Conservation (phyloP, 2,113 vertebrate genomes). For the Eulacestoma nigropectus region DNA sequence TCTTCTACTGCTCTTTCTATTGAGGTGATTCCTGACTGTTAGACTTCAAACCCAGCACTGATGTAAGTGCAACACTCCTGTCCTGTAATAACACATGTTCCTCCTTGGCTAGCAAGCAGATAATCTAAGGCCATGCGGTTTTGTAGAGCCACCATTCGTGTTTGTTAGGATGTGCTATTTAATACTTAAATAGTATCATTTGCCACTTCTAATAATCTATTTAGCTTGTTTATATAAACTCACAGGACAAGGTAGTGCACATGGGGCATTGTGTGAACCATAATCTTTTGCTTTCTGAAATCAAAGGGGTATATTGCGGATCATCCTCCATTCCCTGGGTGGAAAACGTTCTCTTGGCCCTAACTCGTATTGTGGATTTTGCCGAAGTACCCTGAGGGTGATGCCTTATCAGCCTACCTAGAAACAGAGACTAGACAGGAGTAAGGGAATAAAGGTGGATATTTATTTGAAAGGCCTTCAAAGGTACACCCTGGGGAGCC, state of each 20-base stretch:
- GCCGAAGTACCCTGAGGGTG: background rate
- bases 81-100: background rate
- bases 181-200: background rate
- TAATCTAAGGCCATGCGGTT: background rate
- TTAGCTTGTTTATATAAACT: background rate
- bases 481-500: no score
- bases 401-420: no score
- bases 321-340: background rate
- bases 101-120: background rate
- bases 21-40: background rate
- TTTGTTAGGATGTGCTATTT: background rate
- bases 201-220: background rate
- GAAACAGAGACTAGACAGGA: no score
- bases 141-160: background rate
- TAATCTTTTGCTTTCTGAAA: background rate
- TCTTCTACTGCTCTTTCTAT: background rate
- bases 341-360: background rate
- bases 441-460: no score
- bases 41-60: background rate
- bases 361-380: background rate
- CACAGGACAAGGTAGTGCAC: background rate
- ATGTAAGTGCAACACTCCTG: background rate
- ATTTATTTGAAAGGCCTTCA: no score
- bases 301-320: background rate
- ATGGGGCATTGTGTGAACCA: background rate